A percentile compares a stretch with the other conserved stretches of the same genome.
phyloP scores from a whole-genome alignment of 2,113 vertebrate species.

The Bos javanicus region DNA sequence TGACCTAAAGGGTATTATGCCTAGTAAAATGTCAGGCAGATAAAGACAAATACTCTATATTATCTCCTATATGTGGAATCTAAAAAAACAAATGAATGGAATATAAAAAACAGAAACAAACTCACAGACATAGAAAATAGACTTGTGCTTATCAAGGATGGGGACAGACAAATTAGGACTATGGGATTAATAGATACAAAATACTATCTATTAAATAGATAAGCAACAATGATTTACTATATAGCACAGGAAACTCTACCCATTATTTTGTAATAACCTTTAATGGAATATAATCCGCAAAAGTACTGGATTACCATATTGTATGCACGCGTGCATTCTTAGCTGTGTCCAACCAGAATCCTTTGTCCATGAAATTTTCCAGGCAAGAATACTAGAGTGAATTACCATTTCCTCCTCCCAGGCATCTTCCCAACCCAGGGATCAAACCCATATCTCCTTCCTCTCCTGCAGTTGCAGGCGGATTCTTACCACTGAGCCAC shows the following conservation, averaged over 20 bases:
- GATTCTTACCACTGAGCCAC: not conserved
- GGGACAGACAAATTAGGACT: not conserved
- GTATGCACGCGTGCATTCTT: not conserved
- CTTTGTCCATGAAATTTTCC: not conserved
- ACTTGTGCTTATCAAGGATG: not conserved
- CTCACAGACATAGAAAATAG: not conserved
- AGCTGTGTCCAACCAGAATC: not conserved
- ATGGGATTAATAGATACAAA: not conserved
- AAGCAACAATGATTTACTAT: not conserved
- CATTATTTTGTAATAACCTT: not conserved
- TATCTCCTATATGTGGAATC: not conserved
- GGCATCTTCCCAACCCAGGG: not conserved
- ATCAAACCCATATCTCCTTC: not conserved
- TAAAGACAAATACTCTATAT: not conserved
- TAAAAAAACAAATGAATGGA: not conserved
- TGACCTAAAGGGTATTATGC: not conserved
- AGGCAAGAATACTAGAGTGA: not conserved
- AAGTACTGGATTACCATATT: not conserved
- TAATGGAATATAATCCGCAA: not conserved
- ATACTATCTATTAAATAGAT: not conserved
- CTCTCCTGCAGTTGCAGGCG: fast-evolving
- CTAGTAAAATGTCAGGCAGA: not conserved
- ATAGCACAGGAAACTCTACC: not conserved
- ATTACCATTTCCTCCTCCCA: not conserved
- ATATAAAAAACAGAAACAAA: not conserved